Percentiles rank a stretch among this genome's conserved stretches.
These are phyloP conservation scores for Meloidogyne floridensis DNA, from an alignment of 1,140 invertebrate species.

Conservation along the genomic window DNA sequence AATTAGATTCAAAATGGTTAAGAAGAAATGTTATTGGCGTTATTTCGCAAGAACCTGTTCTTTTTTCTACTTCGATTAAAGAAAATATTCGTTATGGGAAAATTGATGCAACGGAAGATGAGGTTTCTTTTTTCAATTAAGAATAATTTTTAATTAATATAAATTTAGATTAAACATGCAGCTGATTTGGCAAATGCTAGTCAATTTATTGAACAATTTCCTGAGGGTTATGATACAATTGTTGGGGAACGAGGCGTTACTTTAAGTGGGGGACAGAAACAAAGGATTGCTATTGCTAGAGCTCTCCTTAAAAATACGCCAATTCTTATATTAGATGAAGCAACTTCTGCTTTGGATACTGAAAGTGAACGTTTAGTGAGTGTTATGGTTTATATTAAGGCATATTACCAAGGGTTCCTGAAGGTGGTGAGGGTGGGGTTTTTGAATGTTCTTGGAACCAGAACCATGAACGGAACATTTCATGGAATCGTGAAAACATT, in stretches of 20 bases:
- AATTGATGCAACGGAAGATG: conserved; percentile 71
- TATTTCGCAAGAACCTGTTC: conserved; percentile 85
- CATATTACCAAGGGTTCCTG: too few species aligned
- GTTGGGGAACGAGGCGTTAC: conserved; percentile 86
- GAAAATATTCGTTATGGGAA: conserved; percentile 90
- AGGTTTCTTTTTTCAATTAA: conserved; percentile 67
- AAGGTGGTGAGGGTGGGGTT: too few species aligned
- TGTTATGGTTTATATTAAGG: background rate
- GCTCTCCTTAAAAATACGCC: conserved; percentile 67
- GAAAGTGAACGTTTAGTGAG: conserved; percentile 65
- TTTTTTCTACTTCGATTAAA: conserved; percentile 85
- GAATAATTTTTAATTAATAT: background rate
- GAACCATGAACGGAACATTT: too few species aligned
- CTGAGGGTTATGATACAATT: conserved; percentile 81
- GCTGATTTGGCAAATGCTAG: conserved; percentile 86
- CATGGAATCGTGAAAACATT: background rate
- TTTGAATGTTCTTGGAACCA: too few species aligned
- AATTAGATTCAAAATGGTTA: conserved; percentile 81
- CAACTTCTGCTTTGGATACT: conserved; percentile 67
- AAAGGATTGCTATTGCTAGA: conserved; percentile 71
- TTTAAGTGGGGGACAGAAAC: conserved; percentile 91
- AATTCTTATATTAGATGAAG: conserved; percentile 70
- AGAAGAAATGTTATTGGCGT: conserved; percentile 80
- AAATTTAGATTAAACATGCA: conserved; percentile 70
- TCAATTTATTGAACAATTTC: conserved; percentile 82